Evolutionary conservation across 2,797 vertebrate genomes (phyloP).

Genomic region (Syncerus caffer): DNA sequence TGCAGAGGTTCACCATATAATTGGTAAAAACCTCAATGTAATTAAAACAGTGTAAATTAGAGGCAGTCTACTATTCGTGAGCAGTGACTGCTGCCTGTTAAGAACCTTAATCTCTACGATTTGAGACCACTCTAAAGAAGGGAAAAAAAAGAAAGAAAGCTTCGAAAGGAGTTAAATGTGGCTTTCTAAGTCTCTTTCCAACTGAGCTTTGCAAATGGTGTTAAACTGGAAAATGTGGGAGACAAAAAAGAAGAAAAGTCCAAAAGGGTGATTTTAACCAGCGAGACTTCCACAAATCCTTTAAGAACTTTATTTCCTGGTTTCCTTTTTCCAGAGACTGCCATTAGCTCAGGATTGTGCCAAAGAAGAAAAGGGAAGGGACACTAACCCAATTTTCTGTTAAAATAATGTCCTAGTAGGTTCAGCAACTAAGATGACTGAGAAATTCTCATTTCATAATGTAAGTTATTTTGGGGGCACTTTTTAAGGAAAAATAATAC

Average conservation of each 20-base stretch:
- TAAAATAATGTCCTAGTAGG: background rate
- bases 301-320: constrained; percentile 35
- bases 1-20: constrained; percentile 59
- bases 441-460: background rate
- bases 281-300: constrained; percentile 10
- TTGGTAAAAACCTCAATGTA: constrained; percentile 71
- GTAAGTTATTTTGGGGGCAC: background rate
- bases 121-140: constrained; percentile 43
- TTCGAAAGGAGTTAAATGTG: constrained; percentile 28
- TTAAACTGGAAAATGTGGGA: constrained; percentile 1
- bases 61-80: constrained; percentile 63
- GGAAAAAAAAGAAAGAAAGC: background rate
- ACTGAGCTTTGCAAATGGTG: constrained; percentile 14
- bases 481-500: constrained; percentile 6
- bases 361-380: background rate
- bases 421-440: background rate
- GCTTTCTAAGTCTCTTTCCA: constrained; percentile 39
- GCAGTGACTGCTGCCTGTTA: constrained; percentile 47
- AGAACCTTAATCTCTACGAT: constrained; percentile 36
- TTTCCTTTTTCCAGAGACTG: constrained; percentile 12
- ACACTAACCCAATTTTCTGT: background rate
- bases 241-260: background rate
- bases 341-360: background rate
- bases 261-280: background rate
- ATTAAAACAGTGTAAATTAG: constrained; percentile 76